These are phyloP conservation scores for Epinephelus coioides DNA, from an alignment of 2,797 vertebrate genomes.

Conservation along the genomic window DNA sequence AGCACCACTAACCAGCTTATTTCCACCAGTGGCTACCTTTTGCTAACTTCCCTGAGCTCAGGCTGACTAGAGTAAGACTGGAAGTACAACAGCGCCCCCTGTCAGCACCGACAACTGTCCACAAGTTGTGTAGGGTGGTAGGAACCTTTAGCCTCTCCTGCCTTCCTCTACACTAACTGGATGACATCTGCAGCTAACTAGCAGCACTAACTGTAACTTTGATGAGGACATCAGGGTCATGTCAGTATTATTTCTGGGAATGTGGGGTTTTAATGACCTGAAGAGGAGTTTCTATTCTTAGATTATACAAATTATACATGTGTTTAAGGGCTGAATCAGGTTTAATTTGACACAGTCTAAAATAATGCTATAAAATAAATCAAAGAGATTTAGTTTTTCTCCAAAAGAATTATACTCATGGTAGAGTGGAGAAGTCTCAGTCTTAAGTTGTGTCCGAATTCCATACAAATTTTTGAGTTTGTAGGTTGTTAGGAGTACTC, in stretches of 20 bases:
- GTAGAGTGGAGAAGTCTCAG: too few species aligned
- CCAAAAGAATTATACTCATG: too few species aligned
- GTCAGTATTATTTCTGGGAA: neutral
- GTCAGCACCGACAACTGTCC: slow-evolving; percentile 11
- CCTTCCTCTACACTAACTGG: neutral
- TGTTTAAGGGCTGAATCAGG: too few species aligned
- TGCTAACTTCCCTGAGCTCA: slow-evolving; percentile 37
- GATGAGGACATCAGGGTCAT: neutral
- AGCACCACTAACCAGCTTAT: slow-evolving; percentile 58
- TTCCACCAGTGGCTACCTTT: slow-evolving; percentile 37
- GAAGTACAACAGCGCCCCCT: slow-evolving; percentile 14
- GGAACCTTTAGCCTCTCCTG: neutral
- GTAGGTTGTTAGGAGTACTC: too few species aligned
- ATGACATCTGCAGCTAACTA: slow-evolving; percentile 43
- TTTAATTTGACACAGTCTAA: too few species aligned
- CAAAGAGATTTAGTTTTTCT: too few species aligned
- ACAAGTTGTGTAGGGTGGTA: neutral
- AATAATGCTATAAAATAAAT: too few species aligned
- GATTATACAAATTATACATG: neutral
- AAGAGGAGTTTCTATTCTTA: neutral
- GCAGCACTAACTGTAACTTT: neutral
- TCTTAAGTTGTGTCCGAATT: too few species aligned
- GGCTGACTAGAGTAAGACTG: slow-evolving; percentile 17
- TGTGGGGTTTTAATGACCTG: neutral
- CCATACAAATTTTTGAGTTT: too few species aligned